These are phyloP conservation scores for Sparidentex hasta DNA, from an alignment of 2,797 vertebrate species.

Conservation along the genomic window DNA sequence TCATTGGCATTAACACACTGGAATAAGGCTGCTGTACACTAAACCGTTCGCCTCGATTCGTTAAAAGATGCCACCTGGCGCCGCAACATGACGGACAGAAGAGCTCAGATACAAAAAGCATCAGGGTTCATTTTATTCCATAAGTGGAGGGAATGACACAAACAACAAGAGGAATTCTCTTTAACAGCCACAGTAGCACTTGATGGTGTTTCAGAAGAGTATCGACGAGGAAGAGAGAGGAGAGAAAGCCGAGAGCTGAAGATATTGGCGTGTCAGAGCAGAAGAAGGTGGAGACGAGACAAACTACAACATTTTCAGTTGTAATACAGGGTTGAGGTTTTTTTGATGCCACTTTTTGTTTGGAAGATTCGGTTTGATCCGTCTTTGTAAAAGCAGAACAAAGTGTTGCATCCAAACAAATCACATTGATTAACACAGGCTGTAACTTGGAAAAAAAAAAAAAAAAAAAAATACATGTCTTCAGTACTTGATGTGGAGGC, in stretches of 20 bases:
- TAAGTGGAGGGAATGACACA: conserved; percentile 60
- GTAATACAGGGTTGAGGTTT: background rate
- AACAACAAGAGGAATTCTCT: conserved; percentile 49
- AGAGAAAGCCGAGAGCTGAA: background rate
- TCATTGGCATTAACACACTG: background rate
- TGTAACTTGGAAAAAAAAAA: background rate
- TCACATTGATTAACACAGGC: background rate
- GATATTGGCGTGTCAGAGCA: background rate
- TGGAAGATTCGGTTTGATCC: background rate
- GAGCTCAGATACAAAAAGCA: conserved; percentile 12
- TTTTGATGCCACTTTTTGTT: no score
- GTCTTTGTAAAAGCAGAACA: background rate
- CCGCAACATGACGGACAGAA: background rate
- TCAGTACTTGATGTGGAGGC: background rate
- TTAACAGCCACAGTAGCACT: conserved; percentile 29
- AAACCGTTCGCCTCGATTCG: background rate
- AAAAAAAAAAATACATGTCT: conserved; percentile 5
- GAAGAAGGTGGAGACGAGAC: background rate
- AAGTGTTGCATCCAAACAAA: background rate
- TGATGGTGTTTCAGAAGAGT: conserved; percentile 15
- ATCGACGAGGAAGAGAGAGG: conserved; percentile 5
- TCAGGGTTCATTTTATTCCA: conserved; percentile 39
- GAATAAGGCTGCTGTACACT: conserved; percentile 31
- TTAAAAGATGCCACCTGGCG: background rate
- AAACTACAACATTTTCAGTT: background rate